A percentile compares a stretch with the other conserved stretches of the same genome.
phyloP scores from a whole-genome alignment of 2,888 invertebrate species.

The Pseudococcus jackbeardsleyi region DNA sequence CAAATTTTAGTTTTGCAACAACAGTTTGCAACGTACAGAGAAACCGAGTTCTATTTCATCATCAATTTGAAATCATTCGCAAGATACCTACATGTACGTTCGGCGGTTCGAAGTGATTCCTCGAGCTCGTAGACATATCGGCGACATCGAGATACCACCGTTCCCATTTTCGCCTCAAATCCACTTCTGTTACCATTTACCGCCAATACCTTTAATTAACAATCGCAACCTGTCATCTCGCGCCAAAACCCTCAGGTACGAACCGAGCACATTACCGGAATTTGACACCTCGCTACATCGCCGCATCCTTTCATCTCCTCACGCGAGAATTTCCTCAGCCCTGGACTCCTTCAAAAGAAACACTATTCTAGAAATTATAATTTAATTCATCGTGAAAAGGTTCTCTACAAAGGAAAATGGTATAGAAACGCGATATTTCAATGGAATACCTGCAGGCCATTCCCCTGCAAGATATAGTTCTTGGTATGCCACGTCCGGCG shows the following conservation, averaged over 20 bases:
- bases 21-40: background rate
- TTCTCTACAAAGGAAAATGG: background rate
- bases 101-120: too few relatives aligned
- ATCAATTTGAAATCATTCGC: background rate
- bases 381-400: conserved; percentile 36
- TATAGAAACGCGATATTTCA: conserved; percentile 37
- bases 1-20: conserved; percentile 2
- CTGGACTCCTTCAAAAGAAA: background rate
- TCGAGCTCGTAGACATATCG: too few relatives aligned
- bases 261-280: conserved; percentile 3
- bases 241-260: background rate
- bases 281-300: background rate
- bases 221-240: conserved; percentile 5
- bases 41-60: background rate
- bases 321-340: background rate
- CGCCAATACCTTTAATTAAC: background rate
- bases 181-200: too few relatives aligned
- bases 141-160: too few relatives aligned
- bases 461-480: conserved; percentile 59
- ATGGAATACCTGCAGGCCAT: conserved; percentile 62
- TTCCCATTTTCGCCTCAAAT: too few relatives aligned
- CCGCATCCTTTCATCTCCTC: background rate
- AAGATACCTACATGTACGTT: background rate
- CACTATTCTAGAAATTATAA: conserved; percentile 25
- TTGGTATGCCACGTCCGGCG: conserved; percentile 62